Base-by-base conservation (phyloP, 1,140 invertebrate species). In the Caenorhabditis latens region DNA sequence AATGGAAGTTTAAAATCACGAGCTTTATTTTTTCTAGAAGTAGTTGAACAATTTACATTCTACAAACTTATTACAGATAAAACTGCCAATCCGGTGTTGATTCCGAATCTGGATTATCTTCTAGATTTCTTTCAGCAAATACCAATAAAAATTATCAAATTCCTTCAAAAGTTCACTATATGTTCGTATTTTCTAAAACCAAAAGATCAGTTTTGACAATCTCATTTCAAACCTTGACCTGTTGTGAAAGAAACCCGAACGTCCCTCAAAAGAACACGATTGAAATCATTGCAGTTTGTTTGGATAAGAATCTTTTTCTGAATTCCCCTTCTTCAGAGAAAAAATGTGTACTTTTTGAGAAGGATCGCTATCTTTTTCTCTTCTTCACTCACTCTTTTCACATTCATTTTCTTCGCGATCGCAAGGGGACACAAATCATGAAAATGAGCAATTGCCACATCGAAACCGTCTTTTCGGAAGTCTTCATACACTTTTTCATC, bases 371-470 rank as follows among this genome's bases (percentile, higher is more conserved):
- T 83, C 57, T 90, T 42, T 61, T 55, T n/a, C 21, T 43, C 84
- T 50, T n/a, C n/a, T 61, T 14, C 21, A 85, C 75, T n/a, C 83
- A 91, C 90, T 61, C 87, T 84, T 48, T 89, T 82, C 5, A 92
- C 84, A 46, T 88, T 90, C 40, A 90, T 87, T 83, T 86, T 67
- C 55, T 89, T 84, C 16, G 91, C 92, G 19, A 92, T 83, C 4
- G 90, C 91, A 32, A 92, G 53, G 16, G 91, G 91, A 89, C 91
- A 86, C n/a, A 92, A 79, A 71, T 92, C 91, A 82, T 92, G 91
- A 84, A 92, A 92, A 87, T 92, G 91, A 2, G 90, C 92, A 63
- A 92, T 92, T 1, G 90, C 92, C n/a, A 92, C 50, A 82, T 92
- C 92, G 79, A 92, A 92, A 16, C 86, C 65, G 50, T 90, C 86